These are phyloP conservation scores for Podarcis siculus DNA, from an alignment of 2,797 vertebrate genomes.

Conservation along the genomic window DNA sequence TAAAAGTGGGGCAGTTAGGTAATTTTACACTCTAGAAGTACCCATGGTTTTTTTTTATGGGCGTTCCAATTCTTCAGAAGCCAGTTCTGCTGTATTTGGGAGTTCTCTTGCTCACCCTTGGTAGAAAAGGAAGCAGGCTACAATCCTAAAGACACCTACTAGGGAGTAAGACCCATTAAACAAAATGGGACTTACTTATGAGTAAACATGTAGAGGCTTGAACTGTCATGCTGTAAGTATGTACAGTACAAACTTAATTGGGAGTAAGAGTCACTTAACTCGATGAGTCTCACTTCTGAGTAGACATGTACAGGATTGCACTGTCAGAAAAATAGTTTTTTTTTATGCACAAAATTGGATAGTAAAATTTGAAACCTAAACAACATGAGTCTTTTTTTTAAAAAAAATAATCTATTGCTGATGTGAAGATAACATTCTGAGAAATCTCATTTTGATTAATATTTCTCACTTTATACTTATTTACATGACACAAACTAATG, in stretches of 20 bases:
- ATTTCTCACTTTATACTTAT: conserved; percentile 14
- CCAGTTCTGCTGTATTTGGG: no score
- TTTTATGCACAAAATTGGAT: neutral
- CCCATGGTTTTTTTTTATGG: no score
- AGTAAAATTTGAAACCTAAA: conserved; percentile 26
- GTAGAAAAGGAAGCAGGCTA: no score
- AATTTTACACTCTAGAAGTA: no score
- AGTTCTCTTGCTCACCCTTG: no score
- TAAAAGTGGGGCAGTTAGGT: neutral
- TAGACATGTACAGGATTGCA: neutral
- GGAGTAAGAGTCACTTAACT: neutral
- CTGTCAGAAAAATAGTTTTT: neutral
- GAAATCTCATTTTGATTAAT: conserved; percentile 59
- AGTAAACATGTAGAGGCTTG: no score
- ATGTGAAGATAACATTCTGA: conserved; percentile 68
- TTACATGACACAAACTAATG: conserved; percentile 4
- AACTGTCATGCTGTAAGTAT: no score
- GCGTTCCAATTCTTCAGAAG: no score
- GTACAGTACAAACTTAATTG: neutral
- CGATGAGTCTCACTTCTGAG: neutral
- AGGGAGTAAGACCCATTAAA: no score
- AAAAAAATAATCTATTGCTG: conserved; percentile 55
- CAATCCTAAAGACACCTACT: no score
- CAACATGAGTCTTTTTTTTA: conserved; percentile 53
- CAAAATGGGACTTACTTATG: no score